Base-by-base conservation (phyloP, 2,888 invertebrate species). In the Empis livida region DNA sequence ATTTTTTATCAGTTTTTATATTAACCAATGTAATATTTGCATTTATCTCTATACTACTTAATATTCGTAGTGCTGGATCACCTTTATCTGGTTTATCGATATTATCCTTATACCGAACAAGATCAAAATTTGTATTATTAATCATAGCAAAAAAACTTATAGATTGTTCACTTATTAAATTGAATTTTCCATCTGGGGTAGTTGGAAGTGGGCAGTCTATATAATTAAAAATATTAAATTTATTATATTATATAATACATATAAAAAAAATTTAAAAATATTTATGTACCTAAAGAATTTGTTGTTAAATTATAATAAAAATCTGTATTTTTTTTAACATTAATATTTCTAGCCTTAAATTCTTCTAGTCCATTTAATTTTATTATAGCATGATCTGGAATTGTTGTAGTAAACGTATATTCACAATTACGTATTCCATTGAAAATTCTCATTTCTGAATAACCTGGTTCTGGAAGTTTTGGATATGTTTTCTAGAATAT, bases 391-490 rank as follows among this genome's bases (percentile, higher is more conserved):
- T 47, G 43, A 0, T 38, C 46, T 0, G 52, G 48, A 5, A 61
- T 50, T 35, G 62, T 61, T 0, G 61, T 56, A 1, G 20, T 44
- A 32, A 68, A 55, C 6, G 43, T 43, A 45, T 61, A 65, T 13
- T 44, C 47, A 56, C 82, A 82, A 40, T 71, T 63, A 10, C 53
- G 54, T 45, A 73, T 72, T 11, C 78, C 76, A 57, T 87, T 88
- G 63, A 81, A 87, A 27, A 88, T 64, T 55, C 85, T 73, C 16
- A 87, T 54, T 61, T 88, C 86, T 1, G 77, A 75, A 20, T 74
- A 59, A 2, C 80, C 80, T 13, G 63, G 56, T 9, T 72, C 57
- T 10, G 87, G 82, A 31, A 82, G 51, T 5, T 71, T 61, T 1
- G 80, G 77, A 61, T 83, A 81, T 1, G 84, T 83, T 57, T 75